Evolutionary conservation across 2,797 vertebrate genomes (phyloP).

Genomic region (Hyperoplus immaculatus): DNA sequence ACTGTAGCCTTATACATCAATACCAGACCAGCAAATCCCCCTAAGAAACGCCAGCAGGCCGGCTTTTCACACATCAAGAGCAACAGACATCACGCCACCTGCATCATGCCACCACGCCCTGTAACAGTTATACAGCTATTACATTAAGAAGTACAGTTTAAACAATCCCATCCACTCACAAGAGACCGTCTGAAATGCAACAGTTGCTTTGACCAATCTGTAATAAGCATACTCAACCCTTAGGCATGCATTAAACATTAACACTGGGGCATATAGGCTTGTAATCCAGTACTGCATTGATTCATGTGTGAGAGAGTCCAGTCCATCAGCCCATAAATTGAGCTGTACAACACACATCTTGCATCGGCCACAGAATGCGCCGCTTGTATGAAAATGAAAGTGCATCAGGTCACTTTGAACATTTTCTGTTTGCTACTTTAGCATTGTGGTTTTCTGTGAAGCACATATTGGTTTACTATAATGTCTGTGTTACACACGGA

Average conservation of each 20-base stretch:
- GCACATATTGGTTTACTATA: neutral
- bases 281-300: slow-evolving; percentile 67
- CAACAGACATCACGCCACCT: slow-evolving; percentile 65
- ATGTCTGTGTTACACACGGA: neutral
- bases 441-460: neutral
- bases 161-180: slow-evolving; percentile 51
- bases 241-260: slow-evolving; percentile 80
- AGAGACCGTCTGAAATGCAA: slow-evolving; percentile 65
- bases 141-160: slow-evolving; percentile 60
- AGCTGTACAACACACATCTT: slow-evolving; percentile 5
- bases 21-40: slow-evolving; percentile 59
- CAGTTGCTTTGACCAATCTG: slow-evolving; percentile 70
- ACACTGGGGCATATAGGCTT: slow-evolving; percentile 65
- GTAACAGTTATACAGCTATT: slow-evolving; percentile 65
- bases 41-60: slow-evolving; percentile 57
- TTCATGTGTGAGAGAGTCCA: slow-evolving; percentile 47
- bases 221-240: slow-evolving; percentile 72
- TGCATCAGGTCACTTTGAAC: slow-evolving; percentile 39
- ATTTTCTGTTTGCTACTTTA: neutral
- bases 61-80: slow-evolving; percentile 68
- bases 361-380: slow-evolving; percentile 12
- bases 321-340: slow-evolving; percentile 38
- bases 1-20: slow-evolving; percentile 57
- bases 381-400: slow-evolving; percentile 12
- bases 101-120: slow-evolving; percentile 51